These are phyloP conservation scores for Drosophila eohydei DNA, from an alignment of 2,888 invertebrate species.

Conservation along the genomic window DNA sequence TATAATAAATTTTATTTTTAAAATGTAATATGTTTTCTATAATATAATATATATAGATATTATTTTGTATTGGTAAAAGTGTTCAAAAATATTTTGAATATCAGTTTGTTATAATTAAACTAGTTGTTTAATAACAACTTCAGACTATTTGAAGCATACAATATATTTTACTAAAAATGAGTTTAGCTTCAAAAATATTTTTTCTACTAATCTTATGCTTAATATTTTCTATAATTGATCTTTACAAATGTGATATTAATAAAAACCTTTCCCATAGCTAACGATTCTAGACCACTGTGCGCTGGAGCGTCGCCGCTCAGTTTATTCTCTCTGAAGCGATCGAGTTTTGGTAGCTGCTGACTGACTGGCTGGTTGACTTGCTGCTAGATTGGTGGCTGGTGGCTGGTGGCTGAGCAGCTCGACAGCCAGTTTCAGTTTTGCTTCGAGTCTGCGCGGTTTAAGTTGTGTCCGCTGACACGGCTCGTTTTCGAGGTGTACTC, in stretches of 20 bases:
- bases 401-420: slow-evolving; percentile 26
- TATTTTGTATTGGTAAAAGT: background rate
- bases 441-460: slow-evolving; percentile 71
- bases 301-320: slow-evolving; percentile 50
- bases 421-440: slow-evolving; percentile 70
- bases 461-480: slow-evolving; percentile 53
- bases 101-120: background rate
- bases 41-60: background rate
- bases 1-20: background rate
- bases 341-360: slow-evolving; percentile 66
- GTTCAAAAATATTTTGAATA: background rate
- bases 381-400: slow-evolving; percentile 15
- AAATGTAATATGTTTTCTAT: background rate
- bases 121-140: background rate
- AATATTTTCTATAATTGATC: background rate
- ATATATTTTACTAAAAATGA: background rate
- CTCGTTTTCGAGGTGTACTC: slow-evolving; percentile 47
- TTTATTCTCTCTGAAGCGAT: slow-evolving; percentile 69
- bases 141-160: background rate
- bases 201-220: background rate
- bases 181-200: background rate
- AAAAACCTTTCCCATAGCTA: background rate
- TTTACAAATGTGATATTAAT: background rate
- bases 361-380: background rate
- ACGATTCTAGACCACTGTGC: slow-evolving; percentile 54